Conservation (phyloP, 1,140 invertebrate species). For the Listronotus bonariensis region DNA sequence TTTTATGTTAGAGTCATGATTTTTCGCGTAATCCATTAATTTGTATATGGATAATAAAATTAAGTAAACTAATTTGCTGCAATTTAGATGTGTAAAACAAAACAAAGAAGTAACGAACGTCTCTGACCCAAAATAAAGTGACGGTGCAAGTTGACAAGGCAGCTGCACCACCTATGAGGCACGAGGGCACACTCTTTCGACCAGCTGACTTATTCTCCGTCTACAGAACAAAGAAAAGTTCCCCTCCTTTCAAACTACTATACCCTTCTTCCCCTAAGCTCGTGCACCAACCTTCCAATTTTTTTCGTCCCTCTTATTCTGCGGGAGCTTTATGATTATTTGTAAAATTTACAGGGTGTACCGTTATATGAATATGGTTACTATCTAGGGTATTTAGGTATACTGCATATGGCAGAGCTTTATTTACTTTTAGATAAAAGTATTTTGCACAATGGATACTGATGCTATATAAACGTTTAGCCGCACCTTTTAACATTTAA, state of each 20-base stretch:
- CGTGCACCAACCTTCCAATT: conserved; percentile 21
- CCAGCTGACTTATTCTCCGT: conserved; percentile 48
- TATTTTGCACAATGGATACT: neutral
- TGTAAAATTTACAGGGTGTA: conserved; percentile 19
- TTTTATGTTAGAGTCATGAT: too few species aligned
- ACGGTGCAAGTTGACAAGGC: conserved; percentile 35
- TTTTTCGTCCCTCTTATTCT: conserved; percentile 23
- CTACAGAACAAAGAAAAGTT: conserved; percentile 44
- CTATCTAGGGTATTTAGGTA: neutral
- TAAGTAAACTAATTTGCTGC: too few species aligned
- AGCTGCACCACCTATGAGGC: conserved; percentile 40
- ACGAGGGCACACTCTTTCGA: conserved; percentile 29
- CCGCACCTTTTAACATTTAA: too few species aligned
- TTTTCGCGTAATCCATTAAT: too few species aligned
- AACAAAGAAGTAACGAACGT: conserved; percentile 14
- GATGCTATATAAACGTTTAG: too few species aligned
- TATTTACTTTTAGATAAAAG: neutral
- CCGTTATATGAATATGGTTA: conserved; percentile 8
- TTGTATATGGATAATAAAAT: too few species aligned
- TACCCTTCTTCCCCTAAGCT: conserved; percentile 41
- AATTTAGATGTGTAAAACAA: too few species aligned
- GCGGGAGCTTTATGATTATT: conserved; percentile 12
- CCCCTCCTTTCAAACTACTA: conserved; percentile 38
- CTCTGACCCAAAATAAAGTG: conserved; percentile 22
- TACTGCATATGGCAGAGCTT: neutral